These are phyloP conservation scores for Ooceraea biroi DNA, from an alignment of 1,140 invertebrate genomes.

Conservation along the genomic window DNA sequence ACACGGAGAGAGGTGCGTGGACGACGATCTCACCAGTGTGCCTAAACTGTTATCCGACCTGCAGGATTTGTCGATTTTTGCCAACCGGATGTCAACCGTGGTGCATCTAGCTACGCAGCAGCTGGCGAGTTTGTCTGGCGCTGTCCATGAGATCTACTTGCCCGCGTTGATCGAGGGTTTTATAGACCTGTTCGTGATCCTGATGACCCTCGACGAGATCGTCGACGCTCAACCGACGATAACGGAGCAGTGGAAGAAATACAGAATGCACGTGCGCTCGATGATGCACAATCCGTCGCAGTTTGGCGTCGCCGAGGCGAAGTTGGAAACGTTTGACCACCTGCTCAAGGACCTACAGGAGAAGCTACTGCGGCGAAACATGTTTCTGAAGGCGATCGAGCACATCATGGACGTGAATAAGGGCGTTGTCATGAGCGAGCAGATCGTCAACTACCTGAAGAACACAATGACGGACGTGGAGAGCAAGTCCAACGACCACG, in stretches of 20 bases:
- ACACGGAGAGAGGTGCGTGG: conserved; percentile 88
- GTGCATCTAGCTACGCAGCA: conserved; percentile 80
- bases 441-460: conserved; percentile 91
- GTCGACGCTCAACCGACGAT: conserved; percentile 88
- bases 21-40: conserved; percentile 77
- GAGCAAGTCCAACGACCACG: conserved; percentile 87
- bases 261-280: conserved; percentile 90
- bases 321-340: conserved; percentile 89
- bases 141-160: conserved; percentile 80
- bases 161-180: conserved; percentile 87
- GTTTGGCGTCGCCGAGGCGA: conserved; percentile 87
- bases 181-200: conserved; percentile 89
- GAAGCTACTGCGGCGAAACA: conserved; percentile 79
- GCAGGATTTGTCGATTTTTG: conserved; percentile 86
- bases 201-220: conserved; percentile 91
- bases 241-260: conserved; percentile 90
- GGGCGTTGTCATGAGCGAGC: conserved; percentile 89
- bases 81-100: conserved; percentile 80
- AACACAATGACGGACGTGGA: conserved; percentile 89
- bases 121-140: conserved; percentile 78
- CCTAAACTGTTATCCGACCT: conserved; percentile 79
- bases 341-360: conserved; percentile 89
- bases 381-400: conserved; percentile 87
- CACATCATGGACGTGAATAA: conserved; percentile 90
- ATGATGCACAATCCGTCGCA: conserved; percentile 89